phyloP scores from a whole-genome alignment of 2,888 invertebrate species.

The Nephrotoma guestfalica region DNA sequence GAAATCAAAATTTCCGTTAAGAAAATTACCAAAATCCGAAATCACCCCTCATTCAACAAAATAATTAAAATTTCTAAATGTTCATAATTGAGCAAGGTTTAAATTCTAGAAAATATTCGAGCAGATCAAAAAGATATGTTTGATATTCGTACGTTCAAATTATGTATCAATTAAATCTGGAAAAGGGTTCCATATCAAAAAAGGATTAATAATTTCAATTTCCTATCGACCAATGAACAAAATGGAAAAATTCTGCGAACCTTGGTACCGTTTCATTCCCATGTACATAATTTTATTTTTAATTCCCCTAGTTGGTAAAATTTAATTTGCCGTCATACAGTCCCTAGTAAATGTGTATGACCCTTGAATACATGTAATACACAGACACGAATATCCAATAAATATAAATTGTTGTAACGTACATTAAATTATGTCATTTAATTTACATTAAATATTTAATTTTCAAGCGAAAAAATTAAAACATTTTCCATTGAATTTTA shows the following conservation, averaged over 20 bases:
- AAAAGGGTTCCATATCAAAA: too few species aligned
- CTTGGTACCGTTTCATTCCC: not conserved
- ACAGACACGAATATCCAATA: not conserved
- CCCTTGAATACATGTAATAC: not conserved
- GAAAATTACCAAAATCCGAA: too few species aligned
- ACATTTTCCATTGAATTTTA: not conserved
- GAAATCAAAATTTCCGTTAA: too few species aligned
- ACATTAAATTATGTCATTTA: not conserved
- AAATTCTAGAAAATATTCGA: too few species aligned
- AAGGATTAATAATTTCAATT: not conserved
- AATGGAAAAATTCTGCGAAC: not conserved
- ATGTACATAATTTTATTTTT: not conserved
- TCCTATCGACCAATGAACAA: not conserved
- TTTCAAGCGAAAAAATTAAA: not conserved
- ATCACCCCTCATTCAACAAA: too few species aligned
- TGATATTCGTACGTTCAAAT: too few species aligned
- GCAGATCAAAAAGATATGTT: too few species aligned
- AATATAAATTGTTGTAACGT: not conserved
- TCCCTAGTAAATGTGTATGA: not conserved
- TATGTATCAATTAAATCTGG: too few species aligned
- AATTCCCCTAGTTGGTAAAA: not conserved
- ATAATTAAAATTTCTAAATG: too few species aligned
- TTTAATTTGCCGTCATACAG: not conserved
- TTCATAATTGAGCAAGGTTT: too few species aligned
- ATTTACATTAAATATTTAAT: not conserved